phyloP scores from a whole-genome alignment of 2,113 vertebrate genomes.

The Callipepla californica region DNA sequence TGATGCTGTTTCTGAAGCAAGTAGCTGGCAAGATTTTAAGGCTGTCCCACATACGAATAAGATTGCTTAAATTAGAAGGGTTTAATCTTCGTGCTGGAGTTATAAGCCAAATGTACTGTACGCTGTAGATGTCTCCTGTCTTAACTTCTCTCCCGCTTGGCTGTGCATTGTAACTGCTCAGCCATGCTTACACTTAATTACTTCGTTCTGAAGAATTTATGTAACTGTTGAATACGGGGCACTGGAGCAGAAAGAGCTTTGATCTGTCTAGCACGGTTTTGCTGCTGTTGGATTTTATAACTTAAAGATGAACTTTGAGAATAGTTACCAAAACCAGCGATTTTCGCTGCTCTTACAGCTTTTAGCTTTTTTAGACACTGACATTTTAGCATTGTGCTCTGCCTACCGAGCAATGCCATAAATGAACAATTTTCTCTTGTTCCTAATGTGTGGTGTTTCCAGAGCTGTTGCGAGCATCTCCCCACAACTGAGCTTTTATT shows the following conservation, averaged over 20 bases:
- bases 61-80: not conserved
- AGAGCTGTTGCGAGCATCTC: not conserved
- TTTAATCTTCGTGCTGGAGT: not conserved
- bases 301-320: not conserved
- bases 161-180: not conserved
- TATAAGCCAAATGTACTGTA: not conserved
- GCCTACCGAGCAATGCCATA: not conserved
- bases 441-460: accelerated
- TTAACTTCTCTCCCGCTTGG: not conserved
- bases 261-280: not conserved
- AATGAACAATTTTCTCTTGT: not conserved
- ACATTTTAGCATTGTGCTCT: not conserved
- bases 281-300: not conserved
- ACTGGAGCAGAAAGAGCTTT: not conserved
- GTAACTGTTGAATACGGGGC: not conserved
- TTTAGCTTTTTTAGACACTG: not conserved
- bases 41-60: accelerated
- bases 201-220: not conserved
- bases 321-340: not conserved
- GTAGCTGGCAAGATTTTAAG: not conserved
- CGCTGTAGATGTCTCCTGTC: not conserved
- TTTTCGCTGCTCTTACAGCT: not conserved
- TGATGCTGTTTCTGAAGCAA: not conserved
- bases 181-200: not conserved
- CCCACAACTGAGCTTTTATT: not conserved